A percentile compares a stretch with the other conserved stretches of the same genome.
These are phyloP conservation scores for Syngnathus floridae DNA, from an alignment of 2,113 vertebrate species.

Conservation along the genomic window DNA sequence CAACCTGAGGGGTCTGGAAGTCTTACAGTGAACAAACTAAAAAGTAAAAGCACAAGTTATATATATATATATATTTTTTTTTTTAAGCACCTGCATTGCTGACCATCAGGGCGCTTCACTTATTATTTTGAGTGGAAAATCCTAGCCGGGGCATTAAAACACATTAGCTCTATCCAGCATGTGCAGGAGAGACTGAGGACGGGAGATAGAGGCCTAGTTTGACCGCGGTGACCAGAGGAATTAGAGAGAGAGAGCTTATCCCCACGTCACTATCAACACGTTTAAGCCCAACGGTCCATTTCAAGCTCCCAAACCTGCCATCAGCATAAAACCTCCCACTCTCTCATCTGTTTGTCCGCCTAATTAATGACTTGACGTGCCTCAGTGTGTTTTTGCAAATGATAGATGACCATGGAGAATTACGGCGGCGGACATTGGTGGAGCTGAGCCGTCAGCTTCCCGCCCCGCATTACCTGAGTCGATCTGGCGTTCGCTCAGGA, in stretches of 20 bases:
- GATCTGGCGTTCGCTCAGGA: slow-evolving; percentile 63
- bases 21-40: not conserved
- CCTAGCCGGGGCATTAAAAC: slow-evolving; percentile 9
- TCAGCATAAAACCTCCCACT: slow-evolving; percentile 57
- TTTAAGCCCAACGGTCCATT: slow-evolving; percentile 52
- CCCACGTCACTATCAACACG: slow-evolving; percentile 54
- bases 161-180: slow-evolving; percentile 2
- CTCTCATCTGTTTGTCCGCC: slow-evolving; percentile 60
- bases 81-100: slow-evolving; percentile 11
- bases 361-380: slow-evolving; percentile 69
- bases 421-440: slow-evolving; percentile 54
- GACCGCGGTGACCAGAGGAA: slow-evolving; percentile 54
- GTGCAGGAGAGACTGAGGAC: slow-evolving; percentile 24
- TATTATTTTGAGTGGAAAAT: slow-evolving; percentile 12
- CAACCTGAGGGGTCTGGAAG: not conserved
- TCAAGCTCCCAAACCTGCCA: slow-evolving; percentile 57
- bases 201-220: slow-evolving; percentile 26
- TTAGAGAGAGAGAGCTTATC: slow-evolving; percentile 58
- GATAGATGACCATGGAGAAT: slow-evolving; percentile 59
- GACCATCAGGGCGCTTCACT: slow-evolving; percentile 1
- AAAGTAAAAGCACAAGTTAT: not conserved
- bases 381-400: slow-evolving; percentile 62
- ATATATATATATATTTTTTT: not conserved
- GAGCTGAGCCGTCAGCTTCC: slow-evolving; percentile 57
- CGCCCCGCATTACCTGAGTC: slow-evolving; percentile 67